Evolutionary conservation across 1,140 invertebrate genomes (phyloP).

Genomic region (Prorops nasuta): DNA sequence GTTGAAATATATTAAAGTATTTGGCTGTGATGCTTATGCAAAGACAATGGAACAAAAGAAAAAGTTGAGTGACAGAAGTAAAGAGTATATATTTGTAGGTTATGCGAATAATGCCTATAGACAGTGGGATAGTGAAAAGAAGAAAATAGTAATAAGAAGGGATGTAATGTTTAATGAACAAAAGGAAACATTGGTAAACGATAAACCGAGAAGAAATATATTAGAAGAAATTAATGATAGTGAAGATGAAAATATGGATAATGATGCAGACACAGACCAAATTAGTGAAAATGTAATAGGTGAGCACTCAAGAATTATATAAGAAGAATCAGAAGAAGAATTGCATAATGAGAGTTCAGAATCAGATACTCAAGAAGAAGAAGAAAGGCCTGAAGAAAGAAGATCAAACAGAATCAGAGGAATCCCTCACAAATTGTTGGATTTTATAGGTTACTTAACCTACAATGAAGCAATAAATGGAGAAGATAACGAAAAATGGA

Average conservation of each 20-base stretch:
- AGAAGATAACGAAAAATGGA: slow-evolving; percentile 16
- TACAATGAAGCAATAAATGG: slow-evolving; percentile 14
- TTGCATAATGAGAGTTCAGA: too few relatives aligned
- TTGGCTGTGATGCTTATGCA: background rate
- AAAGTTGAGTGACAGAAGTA: background rate
- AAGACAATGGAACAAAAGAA: background rate
- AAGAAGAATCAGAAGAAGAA: too few relatives aligned
- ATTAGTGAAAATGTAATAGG: too few relatives aligned
- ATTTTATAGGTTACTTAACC: slow-evolving; percentile 8
- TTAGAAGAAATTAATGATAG: too few relatives aligned
- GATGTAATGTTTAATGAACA: background rate
- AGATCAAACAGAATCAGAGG: background rate
- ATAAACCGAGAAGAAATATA: too few relatives aligned
- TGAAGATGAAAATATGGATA: too few relatives aligned
- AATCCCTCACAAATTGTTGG: slow-evolving; percentile 1
- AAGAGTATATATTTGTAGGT: background rate
- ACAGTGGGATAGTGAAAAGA: background rate
- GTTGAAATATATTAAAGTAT: background rate
- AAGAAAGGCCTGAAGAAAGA: background rate
- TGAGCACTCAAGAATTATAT: too few relatives aligned
- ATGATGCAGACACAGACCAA: too few relatives aligned
- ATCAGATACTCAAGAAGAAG: too few relatives aligned
- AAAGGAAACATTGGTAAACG: too few relatives aligned
- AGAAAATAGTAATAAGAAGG: background rate
- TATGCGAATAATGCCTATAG: background rate